Evolutionary conservation across 2,888 invertebrate species (phyloP), one percentile per base, ranked within the genome.

Genomic region (Griposia aprilina): DNA sequence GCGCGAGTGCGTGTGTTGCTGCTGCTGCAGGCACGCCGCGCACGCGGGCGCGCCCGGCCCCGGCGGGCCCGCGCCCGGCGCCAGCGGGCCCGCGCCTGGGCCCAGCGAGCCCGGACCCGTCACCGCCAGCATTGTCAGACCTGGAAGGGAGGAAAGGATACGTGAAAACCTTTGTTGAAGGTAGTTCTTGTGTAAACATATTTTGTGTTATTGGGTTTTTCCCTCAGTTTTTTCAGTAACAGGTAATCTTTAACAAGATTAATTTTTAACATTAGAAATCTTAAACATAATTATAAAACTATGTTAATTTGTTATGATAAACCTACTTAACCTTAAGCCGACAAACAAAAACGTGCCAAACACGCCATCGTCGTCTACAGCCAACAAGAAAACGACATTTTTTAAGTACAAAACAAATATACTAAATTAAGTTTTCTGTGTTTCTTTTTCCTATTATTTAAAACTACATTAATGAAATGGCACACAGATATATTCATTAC

Each of bases 1-100:
- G 88, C 98, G 95, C 76, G 98, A 98, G 96, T 98, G 98, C 81
- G 97, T 97, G 90, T 97, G 97, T 88, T 95, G 95, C 76, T 86
- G 85, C 90, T 92, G 95, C 87, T 95, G 94, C 88, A 93, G 86
- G 87, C 95, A 96, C 78, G 94, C 92, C 74, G 93, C 93, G 88
- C 93, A 92, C 68, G 90, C 23, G 48, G 69, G 50, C 70, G 23
- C 73, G 26, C 36, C 17, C 45, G 23, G 11, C 17, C 30, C 30
- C 63, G 23, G 20, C 59, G 23, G 7, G 26, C 26, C 59, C 59
- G 85, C 41, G 41, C 41, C 7, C 45, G 23, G 11, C 17, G 30
- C 30, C 63, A 23, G 26, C 59, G 23, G 7, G 26, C 26, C 59
- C 59, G 85, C 41, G n/a, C n/a, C 17, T 30, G 17, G 11, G 23